Conservation (phyloP, 2,113 vertebrate genomes). For the Pelusios castaneus region DNA sequence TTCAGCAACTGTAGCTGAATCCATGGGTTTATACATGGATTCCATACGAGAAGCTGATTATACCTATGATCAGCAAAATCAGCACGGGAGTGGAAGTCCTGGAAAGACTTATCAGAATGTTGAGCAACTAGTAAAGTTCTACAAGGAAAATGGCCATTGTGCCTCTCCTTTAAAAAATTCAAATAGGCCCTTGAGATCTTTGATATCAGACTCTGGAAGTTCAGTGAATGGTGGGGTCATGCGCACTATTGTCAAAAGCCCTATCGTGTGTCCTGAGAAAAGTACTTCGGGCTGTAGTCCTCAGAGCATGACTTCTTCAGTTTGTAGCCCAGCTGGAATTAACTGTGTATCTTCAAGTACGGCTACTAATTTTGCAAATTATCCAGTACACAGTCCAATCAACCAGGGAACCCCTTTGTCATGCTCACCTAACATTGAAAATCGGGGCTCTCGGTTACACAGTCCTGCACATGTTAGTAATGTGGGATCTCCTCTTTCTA, state of each 20-base stretch:
- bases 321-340: constrained; percentile 85
- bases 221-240: constrained; percentile 78
- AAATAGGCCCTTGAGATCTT: constrained; percentile 76
- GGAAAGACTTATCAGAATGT: constrained; percentile 89
- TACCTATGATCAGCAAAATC: constrained; percentile 86
- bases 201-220: constrained; percentile 78
- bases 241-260: constrained; percentile 80
- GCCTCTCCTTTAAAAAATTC: constrained; percentile 71
- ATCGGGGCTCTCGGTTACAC: constrained; percentile 86
- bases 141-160: constrained; percentile 81
- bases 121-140: constrained; percentile 84
- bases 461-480: constrained; percentile 91
- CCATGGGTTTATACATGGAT: constrained; percentile 99
- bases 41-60: constrained; percentile 92
- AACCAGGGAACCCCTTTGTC: constrained; percentile 84
- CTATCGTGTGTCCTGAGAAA: constrained; percentile 79
- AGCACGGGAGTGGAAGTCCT: constrained; percentile 78
- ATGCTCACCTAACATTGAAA: constrained; percentile 83
- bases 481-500: constrained; percentile 91
- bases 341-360: constrained; percentile 94
- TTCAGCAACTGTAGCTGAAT: constrained; percentile 95
- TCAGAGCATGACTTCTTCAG: constrained; percentile 81
- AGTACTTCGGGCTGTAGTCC: constrained; percentile 87
- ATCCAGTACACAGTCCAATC: constrained; percentile 85
- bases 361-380: constrained; percentile 84